phyloP scores from a whole-genome alignment of 2,888 invertebrate genomes.

The Eutolmus rufibarbis region DNA sequence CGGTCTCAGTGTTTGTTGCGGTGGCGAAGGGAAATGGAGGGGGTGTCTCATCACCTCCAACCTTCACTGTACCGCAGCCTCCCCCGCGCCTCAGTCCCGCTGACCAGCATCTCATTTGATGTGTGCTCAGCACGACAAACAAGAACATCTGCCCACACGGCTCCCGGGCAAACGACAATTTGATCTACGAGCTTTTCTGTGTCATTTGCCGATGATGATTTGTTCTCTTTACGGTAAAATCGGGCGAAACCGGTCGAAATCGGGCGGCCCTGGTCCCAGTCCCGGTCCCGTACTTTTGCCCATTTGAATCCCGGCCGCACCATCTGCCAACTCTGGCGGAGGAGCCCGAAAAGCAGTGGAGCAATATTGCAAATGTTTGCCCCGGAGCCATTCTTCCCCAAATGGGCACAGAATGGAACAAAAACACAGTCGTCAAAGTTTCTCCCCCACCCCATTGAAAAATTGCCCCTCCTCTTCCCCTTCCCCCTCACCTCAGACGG shows the following conservation, averaged over 20 bases:
- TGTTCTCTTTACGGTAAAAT: background rate
- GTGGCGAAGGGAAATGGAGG: background rate
- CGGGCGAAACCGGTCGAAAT: background rate
- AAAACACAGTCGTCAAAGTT: background rate
- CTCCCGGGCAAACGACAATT: background rate
- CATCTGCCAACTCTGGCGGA: background rate
- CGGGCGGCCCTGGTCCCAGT: background rate
- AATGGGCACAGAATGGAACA: constrained; percentile 10
- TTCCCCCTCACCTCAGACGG: background rate
- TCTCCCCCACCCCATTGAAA: background rate
- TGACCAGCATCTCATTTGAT: constrained; percentile 3
- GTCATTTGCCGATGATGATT: background rate
- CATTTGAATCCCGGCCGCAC: background rate
- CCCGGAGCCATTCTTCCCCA: background rate
- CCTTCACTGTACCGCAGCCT: background rate
- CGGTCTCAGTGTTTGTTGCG: background rate
- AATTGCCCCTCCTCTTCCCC: background rate
- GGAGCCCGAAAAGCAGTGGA: background rate
- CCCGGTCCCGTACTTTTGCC: background rate
- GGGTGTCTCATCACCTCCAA: background rate
- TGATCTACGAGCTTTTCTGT: constrained; percentile 10
- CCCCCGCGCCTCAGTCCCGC: background rate
- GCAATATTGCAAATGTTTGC: constrained; percentile 11
- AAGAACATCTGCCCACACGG: background rate
- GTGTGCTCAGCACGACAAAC: background rate